A percentile compares a stretch with the other conserved stretches of the same genome.
Conservation (phyloP, 2,888 invertebrate species). For the Ophraella communa region DNA sequence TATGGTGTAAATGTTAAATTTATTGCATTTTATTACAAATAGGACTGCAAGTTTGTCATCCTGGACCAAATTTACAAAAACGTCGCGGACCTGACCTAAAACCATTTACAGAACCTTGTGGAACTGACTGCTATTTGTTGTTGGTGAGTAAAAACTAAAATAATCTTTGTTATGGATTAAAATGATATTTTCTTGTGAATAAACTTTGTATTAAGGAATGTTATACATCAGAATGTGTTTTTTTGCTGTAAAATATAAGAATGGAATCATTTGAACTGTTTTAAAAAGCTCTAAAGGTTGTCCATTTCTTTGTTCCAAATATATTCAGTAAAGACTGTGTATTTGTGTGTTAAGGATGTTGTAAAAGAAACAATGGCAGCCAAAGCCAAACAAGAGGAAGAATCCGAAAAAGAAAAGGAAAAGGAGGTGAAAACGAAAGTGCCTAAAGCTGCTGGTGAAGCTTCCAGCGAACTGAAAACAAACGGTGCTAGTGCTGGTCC, state of each 20-base stretch:
- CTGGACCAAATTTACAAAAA: constrained; percentile 87
- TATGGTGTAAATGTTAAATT: background rate
- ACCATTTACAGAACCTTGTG: constrained; percentile 85
- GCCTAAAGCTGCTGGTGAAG: constrained; percentile 49
- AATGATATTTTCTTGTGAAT: too few species aligned
- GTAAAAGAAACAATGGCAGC: constrained; percentile 83
- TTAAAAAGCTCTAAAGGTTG: too few species aligned
- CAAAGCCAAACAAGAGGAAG: constrained; percentile 65
- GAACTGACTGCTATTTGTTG: constrained; percentile 85
- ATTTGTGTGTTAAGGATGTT: constrained; percentile 68
- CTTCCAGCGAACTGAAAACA: constrained; percentile 38
- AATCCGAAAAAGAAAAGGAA: constrained; percentile 57
- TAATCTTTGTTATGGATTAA: too few species aligned
- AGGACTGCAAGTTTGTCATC: constrained; percentile 90
- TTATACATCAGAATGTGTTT: too few species aligned
- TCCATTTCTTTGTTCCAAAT: too few species aligned
- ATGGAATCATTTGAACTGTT: too few species aligned
- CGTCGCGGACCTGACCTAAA: constrained; percentile 89
- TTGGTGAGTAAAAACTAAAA: constrained; percentile 78
- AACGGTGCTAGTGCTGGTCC: constrained; percentile 54
- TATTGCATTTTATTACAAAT: background rate
- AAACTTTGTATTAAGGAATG: too few species aligned
- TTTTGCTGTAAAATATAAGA: too few species aligned
- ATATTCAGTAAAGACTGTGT: too few species aligned
- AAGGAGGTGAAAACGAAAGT: constrained; percentile 50